phyloP scores from a whole-genome alignment of 2,888 invertebrate genomes.

The Arctia plantaginis region DNA sequence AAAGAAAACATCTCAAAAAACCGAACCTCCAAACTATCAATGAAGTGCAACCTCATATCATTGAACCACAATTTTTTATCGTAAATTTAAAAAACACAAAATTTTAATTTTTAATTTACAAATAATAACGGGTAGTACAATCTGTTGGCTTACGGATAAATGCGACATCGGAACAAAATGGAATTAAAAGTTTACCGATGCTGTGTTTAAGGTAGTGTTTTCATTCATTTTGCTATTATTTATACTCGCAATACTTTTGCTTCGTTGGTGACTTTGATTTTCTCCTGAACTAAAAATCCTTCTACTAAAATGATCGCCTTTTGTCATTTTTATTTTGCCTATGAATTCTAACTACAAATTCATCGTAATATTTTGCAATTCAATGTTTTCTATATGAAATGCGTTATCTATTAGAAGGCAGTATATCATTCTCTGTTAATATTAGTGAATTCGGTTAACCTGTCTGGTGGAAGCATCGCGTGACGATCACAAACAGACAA shows the following conservation, averaged over 20 bases:
- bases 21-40: background rate
- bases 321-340: background rate
- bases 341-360: background rate
- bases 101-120: too few species aligned
- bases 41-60: conserved; percentile 27
- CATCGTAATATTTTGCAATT: too few species aligned
- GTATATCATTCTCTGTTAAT: too few species aligned
- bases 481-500: too few species aligned
- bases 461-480: too few species aligned
- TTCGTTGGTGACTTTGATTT: background rate
- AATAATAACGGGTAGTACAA: conserved; percentile 43
- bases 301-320: background rate
- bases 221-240: conserved; percentile 17
- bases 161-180: conserved; percentile 54
- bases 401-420: too few species aligned
- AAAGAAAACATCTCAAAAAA: background rate
- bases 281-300: background rate
- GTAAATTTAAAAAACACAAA: conserved; percentile 28
- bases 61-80: background rate
- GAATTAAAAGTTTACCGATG: conserved; percentile 60
- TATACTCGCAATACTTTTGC: conserved; percentile 6
- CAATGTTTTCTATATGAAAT: too few species aligned
- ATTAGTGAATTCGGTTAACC: too few species aligned
- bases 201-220: conserved; percentile 14
- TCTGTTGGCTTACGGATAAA: conserved; percentile 51